Conservation (phyloP, 1,140 invertebrate species). For the Plectrocnemia conspersa region DNA sequence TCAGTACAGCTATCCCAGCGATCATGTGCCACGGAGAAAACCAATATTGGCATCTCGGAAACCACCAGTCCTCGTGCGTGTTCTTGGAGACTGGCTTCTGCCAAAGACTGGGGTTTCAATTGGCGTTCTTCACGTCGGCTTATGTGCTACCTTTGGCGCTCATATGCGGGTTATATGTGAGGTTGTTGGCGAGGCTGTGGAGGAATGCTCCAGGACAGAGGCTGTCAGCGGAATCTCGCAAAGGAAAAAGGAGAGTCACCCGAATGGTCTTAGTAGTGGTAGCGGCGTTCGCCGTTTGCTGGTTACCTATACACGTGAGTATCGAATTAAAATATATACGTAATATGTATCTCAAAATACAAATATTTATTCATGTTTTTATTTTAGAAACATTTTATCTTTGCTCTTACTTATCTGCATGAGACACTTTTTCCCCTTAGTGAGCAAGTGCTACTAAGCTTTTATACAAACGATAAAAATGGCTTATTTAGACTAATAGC, state of each 20-base stretch:
- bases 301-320: constrained; percentile 89
- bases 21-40: constrained; percentile 75
- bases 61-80: constrained; percentile 60
- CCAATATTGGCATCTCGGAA: constrained; percentile 57
- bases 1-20: constrained; percentile 70
- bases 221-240: constrained; percentile 60
- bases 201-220: constrained; percentile 71
- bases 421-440: no score
- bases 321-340: no score
- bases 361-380: neutral
- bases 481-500: no score
- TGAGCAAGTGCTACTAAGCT: no score
- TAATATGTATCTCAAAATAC: no score
- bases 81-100: constrained; percentile 65
- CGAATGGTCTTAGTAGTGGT: constrained; percentile 92
- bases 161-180: constrained; percentile 85
- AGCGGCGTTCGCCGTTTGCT: constrained; percentile 90
- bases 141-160: constrained; percentile 81
- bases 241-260: constrained; percentile 87
- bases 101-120: constrained; percentile 63
- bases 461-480: no score
- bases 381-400: neutral
- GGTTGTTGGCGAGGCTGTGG: constrained; percentile 87
- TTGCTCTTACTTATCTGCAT: no score
- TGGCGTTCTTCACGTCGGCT: constrained; percentile 79